Percentiles rank a stretch among this genome's conserved stretches.
Conservation (phyloP, 2,113 vertebrate genomes). For the Hylia prasina region DNA sequence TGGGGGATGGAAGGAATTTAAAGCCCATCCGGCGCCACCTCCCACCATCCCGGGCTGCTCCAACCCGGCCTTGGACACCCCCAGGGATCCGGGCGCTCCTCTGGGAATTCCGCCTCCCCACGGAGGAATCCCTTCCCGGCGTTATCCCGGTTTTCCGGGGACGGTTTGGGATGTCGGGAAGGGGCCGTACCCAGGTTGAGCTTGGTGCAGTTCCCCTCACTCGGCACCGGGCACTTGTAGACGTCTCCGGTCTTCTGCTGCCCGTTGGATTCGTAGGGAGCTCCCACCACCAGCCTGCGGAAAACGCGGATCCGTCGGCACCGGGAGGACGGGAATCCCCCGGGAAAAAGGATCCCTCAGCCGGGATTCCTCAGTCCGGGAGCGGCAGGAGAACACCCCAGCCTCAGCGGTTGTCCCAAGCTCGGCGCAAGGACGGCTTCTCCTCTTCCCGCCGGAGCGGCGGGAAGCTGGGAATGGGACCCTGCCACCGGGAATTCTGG, state of each 20-base stretch:
- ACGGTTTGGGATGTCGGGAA: background rate
- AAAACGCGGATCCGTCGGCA: background rate
- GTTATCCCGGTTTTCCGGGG: rapidly evolving
- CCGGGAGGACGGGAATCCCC: rapidly evolving
- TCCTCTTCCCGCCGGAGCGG: background rate
- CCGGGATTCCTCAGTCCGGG: rapidly evolving
- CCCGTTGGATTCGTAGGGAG: constrained; percentile 91
- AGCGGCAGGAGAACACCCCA: background rate
- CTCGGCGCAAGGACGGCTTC: rapidly evolving
- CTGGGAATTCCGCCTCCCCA: background rate
- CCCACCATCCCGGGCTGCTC: background rate
- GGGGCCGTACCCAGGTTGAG: constrained; percentile 90
- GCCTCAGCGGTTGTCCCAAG: rapidly evolving
- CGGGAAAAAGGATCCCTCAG: background rate
- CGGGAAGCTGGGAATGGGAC: background rate
- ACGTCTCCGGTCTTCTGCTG: constrained; percentile 92
- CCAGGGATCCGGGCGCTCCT: background rate
- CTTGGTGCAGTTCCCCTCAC: constrained; percentile 84
- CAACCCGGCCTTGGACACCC: background rate
- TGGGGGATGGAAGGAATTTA: background rate
- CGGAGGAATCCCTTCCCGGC: background rate
- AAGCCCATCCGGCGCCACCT: background rate
- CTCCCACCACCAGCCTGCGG: constrained; percentile 91
- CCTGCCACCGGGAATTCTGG: background rate
- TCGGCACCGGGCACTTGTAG: constrained; percentile 87